A percentile compares a stretch with the other conserved stretches of the same genome.
phyloP scores from a whole-genome alignment of 2,888 invertebrate species.

The Tenthredo distinguenda region DNA sequence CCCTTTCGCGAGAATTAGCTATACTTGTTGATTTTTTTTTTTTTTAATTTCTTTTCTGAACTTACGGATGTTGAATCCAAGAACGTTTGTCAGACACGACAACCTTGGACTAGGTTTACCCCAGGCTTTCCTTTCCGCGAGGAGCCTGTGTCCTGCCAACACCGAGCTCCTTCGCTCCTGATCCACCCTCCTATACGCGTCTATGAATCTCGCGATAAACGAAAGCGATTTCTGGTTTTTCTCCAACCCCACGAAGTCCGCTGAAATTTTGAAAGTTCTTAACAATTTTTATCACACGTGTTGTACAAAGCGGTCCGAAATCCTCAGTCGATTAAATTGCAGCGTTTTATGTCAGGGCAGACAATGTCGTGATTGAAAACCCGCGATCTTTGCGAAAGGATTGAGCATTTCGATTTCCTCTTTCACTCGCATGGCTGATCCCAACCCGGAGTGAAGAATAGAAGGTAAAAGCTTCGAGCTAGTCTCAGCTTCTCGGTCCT shows the following conservation, averaged over 20 bases:
- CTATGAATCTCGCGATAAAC: neutral
- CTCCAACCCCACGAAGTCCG: neutral
- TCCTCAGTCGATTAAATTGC: neutral
- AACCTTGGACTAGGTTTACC: neutral
- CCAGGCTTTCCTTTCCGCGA: neutral
- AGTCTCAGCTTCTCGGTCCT: neutral
- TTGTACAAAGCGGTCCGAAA: neutral
- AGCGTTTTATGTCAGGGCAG: neutral
- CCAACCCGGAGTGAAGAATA: neutral
- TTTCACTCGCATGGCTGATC: neutral
- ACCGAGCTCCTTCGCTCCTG: conserved; percentile 8
- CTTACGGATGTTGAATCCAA: neutral
- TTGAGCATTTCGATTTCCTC: conserved; percentile 23
- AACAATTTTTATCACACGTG: neutral
- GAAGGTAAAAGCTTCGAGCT: neutral
- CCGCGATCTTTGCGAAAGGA: neutral
- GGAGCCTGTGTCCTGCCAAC: neutral
- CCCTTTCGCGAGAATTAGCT: neutral
- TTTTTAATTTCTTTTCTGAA: neutral
- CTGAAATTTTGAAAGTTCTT: neutral
- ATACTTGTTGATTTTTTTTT: conserved; percentile 7
- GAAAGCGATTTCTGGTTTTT: neutral
- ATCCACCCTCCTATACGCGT: neutral
- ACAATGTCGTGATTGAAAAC: conserved; percentile 16
- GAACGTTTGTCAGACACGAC: neutral